Evolutionary conservation across 1,140 invertebrate species (phyloP).

Genomic region (Drosophila azteca): DNA sequence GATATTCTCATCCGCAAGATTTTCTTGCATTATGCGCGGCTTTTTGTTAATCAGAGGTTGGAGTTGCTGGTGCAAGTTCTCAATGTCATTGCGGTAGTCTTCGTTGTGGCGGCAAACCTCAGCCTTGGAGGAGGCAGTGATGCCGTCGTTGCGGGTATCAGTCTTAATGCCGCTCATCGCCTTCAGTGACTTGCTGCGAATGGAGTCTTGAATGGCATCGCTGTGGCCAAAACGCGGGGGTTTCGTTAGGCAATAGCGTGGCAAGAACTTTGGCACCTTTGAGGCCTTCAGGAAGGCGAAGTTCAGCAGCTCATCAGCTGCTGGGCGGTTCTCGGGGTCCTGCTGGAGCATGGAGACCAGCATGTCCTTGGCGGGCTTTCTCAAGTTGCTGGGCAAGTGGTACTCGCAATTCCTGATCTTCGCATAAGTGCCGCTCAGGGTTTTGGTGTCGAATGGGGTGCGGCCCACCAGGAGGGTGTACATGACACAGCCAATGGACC

Average conservation of each 20-base stretch:
- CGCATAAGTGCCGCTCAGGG: conserved; percentile 94
- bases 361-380: conserved; percentile 89
- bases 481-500: conserved; percentile 98
- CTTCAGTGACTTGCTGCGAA: conserved; percentile 87
- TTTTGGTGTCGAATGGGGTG: conserved; percentile 97
- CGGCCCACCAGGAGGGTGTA: conserved; percentile 97
- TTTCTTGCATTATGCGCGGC: conserved; percentile 66
- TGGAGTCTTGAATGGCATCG: conserved; percentile 84
- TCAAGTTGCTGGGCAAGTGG: conserved; percentile 90
- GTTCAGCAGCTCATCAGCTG: conserved; percentile 89
- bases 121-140: conserved; percentile 79
- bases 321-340: conserved; percentile 92
- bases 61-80: conserved; percentile 85
- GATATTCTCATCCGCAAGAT: conserved; percentile 92
- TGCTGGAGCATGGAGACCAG: conserved; percentile 93
- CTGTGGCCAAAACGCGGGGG: conserved; percentile 93
- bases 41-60: conserved; percentile 83
- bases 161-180: conserved; percentile 86
- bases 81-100: conserved; percentile 85
- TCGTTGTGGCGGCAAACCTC: conserved; percentile 79
- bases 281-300: conserved; percentile 89
- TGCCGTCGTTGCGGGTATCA: conserved; percentile 83
- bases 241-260: conserved; percentile 95
- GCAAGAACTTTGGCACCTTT: conserved; percentile 92
- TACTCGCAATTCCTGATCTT: conserved; percentile 97